phyloP scores from a whole-genome alignment of 2,888 invertebrate species.

The Coelinius sp. region DNA sequence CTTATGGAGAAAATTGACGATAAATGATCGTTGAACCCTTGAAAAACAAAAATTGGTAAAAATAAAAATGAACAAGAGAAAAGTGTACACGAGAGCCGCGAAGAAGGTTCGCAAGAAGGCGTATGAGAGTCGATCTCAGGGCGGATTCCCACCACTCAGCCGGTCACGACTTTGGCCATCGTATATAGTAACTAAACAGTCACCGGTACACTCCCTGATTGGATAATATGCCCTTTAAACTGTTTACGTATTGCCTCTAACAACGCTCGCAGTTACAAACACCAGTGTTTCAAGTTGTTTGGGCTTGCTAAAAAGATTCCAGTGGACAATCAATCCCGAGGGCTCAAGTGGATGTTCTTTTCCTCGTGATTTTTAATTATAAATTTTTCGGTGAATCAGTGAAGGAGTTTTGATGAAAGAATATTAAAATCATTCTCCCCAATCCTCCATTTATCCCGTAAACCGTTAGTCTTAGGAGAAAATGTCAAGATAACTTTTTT shows the following conservation, averaged over 20 bases:
- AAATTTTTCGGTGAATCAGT: neutral
- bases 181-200: constrained; percentile 49
- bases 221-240: constrained; percentile 61
- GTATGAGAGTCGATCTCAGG: constrained; percentile 70
- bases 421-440: no score
- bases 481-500: no score
- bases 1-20: no score
- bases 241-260: constrained; percentile 38
- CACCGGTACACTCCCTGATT: constrained; percentile 48
- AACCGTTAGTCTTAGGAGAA: neutral
- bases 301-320: neutral
- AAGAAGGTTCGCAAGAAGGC: constrained; percentile 51
- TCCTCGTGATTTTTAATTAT: neutral
- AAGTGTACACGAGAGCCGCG: constrained; percentile 4
- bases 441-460: no score
- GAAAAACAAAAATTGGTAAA: neutral
- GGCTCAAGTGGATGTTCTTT: neutral
- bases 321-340: neutral
- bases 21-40: neutral
- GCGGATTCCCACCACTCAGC: constrained; percentile 69
- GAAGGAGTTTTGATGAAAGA: no score
- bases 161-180: constrained; percentile 65
- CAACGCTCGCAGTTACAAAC: neutral
- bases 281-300: neutral
- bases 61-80: neutral